phyloP scores from a whole-genome alignment of 2,797 vertebrate species.

The Dicrostonyx torquatus region DNA sequence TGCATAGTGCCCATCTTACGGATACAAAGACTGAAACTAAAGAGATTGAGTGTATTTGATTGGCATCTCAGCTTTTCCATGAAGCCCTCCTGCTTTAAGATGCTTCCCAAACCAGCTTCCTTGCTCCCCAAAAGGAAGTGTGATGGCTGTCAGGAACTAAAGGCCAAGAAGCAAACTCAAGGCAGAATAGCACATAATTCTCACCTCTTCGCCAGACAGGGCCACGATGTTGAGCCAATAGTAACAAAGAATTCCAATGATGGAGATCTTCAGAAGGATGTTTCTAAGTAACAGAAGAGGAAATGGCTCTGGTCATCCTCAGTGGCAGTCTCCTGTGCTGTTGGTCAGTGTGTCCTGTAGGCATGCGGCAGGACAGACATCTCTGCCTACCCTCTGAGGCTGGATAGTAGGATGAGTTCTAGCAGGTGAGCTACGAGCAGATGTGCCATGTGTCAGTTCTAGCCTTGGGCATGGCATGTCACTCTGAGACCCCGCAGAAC shows the following conservation, averaged over 20 bases:
- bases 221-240: slow-evolving; percentile 92
- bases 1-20: background rate
- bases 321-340: background rate
- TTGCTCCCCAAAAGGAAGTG: background rate
- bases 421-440: background rate
- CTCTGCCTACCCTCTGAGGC: background rate
- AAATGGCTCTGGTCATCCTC: slow-evolving; percentile 25
- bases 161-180: background rate
- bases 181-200: background rate
- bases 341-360: background rate
- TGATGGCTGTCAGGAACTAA: slow-evolving; percentile 2
- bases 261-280: slow-evolving; percentile 92
- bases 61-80: background rate
- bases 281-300: slow-evolving; percentile 87
- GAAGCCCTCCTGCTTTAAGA: background rate
- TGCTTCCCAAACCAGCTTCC: background rate
- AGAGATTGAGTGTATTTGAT: background rate
- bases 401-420: background rate
- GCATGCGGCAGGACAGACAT: background rate
- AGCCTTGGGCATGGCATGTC: background rate
- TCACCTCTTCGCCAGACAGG: slow-evolving; percentile 79
- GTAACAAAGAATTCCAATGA: slow-evolving; percentile 94
- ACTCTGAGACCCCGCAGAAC: background rate
- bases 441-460: background rate
- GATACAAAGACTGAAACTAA: background rate